Evolutionary conservation across 2,797 vertebrate genomes (phyloP), one percentile per base, ranked within the genome.

Genomic region (Protonibea diacanthus): DNA sequence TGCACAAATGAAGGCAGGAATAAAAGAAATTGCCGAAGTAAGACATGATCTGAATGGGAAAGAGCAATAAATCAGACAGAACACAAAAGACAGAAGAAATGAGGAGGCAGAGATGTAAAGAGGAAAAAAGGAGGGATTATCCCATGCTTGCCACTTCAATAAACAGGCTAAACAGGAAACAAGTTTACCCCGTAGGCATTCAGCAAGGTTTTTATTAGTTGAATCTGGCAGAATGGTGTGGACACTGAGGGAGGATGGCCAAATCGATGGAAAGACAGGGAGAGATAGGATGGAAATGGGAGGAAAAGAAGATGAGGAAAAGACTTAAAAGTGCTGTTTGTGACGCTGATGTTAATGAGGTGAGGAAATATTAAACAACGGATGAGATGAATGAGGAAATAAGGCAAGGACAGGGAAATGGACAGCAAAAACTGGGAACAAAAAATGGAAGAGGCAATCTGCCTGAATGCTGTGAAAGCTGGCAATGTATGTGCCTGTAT

Each of bases 91-190:
- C 48, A 44, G 61, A 42, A 6, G 66, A 48, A 52, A 49, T 78
- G 15, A 18, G 42, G 38, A 62, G 49, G 58, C 20, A 27, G 57
- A 42, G 42, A 62, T 25, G 71, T 52, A 47, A 56, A 48, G 57
- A 44, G 76, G 21, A 14, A 40, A 61, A 60, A 59, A 56, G 18
- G 40, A 59, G 53, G 44, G 56, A 57, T 76, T 65, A 67, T 56
- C 38, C 45, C 51, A 76, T 65, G 81, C 56, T 75, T 75, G 17
- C 21, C 76, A 74, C 53, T 53, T 45, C 57, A 84, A 63, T 78
- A 74, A 76, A 70, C 71, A 75, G 58, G 62, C 33, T 38, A 38
- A 38, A 38, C 33, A 42, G 64, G 23, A 69, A 77, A 65, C 71
- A 80, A 56, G 53, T 76, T 78, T 64, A 55, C 67, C 67, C 71